These are phyloP conservation scores for Porites australiensis DNA, from an alignment of 64 coral and sea anemone species.

Conservation along the genomic window DNA sequence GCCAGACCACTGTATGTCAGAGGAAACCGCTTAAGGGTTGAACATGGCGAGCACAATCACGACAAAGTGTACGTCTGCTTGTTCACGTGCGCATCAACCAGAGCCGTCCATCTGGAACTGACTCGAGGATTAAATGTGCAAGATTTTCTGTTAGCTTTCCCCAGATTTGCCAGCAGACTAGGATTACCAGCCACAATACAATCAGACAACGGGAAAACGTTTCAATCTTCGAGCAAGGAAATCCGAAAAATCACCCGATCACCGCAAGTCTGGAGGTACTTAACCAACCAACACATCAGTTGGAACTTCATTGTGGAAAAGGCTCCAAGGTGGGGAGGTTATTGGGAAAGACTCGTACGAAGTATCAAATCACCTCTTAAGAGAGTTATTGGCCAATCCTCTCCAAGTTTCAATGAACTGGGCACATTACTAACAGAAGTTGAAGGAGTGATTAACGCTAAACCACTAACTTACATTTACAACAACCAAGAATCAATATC, in stretches of 20 bases:
- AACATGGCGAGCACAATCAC: no score
- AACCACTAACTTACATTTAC: conserved; percentile 29
- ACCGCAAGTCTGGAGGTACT: background rate
- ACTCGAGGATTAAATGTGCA: background rate
- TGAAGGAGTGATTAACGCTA: conserved; percentile 21
- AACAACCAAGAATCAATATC: conserved; percentile 14
- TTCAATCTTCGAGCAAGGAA: background rate
- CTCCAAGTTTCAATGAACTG: background rate
- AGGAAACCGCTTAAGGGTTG: background rate
- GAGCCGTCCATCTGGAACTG: no score
- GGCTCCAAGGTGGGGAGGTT: conserved; percentile 50
- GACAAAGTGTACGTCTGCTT: no score
- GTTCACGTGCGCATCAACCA: no score
- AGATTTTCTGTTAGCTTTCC: conserved; percentile 8
- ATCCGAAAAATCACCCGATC: background rate
- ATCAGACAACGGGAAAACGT: conserved; percentile 17
- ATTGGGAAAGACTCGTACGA: conserved; percentile 35
- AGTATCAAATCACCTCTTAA: conserved; percentile 18
- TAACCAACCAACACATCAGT: background rate
- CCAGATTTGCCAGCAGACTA: background rate
- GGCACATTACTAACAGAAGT: conserved; percentile 9
- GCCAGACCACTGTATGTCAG: conserved; percentile 16
- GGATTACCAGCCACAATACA: background rate
- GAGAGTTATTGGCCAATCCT: conserved; percentile 13
- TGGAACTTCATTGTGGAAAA: conserved; percentile 48